Base-by-base conservation (phyloP, 2,888 invertebrate species). In the Neuroscelio doddi region DNA sequence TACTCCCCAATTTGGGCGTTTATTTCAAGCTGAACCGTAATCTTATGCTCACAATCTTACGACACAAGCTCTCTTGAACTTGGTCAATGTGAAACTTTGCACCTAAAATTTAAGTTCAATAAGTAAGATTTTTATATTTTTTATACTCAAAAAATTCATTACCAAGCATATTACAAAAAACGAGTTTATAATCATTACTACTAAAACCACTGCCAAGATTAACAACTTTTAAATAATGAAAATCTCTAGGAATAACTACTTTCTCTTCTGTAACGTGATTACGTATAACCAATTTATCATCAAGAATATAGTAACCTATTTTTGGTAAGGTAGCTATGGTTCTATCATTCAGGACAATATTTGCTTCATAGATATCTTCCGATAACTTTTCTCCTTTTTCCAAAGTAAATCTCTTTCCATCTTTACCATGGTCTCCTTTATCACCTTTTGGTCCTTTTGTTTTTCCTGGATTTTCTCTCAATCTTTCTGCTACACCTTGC, bases 21-120 rank as follows among this genome's bases (percentile, higher is more conserved):
- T 58, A 29, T 63, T 63, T 56, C 49, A 53, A 56, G 56, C 53
- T 50, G 63, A 59, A 27, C 66, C 66, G 51, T 57, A 67, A 67
- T 62, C 66, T 67, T 32, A 12, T 14, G n/a, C 26, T 47, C 32
- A 12, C 34, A n/a, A 21, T 32, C 21, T 17, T 15, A 29, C 45
- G 21, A 17, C n/a, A n/a, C n/a, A n/a, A 5, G 21, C 21, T 21
- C 2, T 5, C 2, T 5, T 5, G 21, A 5, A 21, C 21, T 21
- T 21, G 21, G 5, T 21, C 21, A 21, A 21, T 21, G 21, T 5
- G 21, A 21, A 21, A 21, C 5, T 21, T 5, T 5, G 21, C 21
- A 5, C 21, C 21, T 3, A 2, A 21, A 2, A 21, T 5, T 21
- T 21, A 2, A 2, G 21, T 5, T 21, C 21, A 2, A 21, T 5